A percentile compares a stretch with the other conserved stretches of the same genome.
phyloP scores from a whole-genome alignment of 2,113 vertebrate genomes.

The Saguinus midas region DNA sequence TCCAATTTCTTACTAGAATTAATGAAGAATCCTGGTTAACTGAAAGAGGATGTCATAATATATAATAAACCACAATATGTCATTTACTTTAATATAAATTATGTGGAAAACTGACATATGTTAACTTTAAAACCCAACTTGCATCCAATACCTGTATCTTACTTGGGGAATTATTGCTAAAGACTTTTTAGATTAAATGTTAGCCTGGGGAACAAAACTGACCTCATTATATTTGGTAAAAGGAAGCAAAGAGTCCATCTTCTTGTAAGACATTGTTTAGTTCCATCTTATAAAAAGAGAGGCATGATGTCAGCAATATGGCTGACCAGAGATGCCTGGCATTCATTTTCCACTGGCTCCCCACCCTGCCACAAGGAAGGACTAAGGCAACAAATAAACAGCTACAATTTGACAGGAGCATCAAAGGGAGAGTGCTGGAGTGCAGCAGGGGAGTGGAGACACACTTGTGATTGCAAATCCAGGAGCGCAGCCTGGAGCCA shows the following conservation, averaged over 20 bases:
- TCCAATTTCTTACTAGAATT: background rate
- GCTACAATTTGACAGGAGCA: background rate
- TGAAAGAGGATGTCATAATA: background rate
- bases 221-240: slow-evolving; percentile 43
- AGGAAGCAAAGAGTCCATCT: background rate
- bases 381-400: background rate
- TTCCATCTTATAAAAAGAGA: background rate
- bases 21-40: background rate
- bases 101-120: background rate
- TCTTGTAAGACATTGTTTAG: background rate
- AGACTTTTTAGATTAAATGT: slow-evolving; percentile 22
- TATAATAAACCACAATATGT: background rate
- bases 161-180: slow-evolving; percentile 7
- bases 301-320: background rate
- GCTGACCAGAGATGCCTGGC: background rate
- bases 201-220: background rate
- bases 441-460: background rate
- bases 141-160: background rate
- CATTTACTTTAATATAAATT: background rate
- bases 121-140: slow-evolving; percentile 29
- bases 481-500: background rate
- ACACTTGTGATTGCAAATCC: background rate
- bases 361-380: background rate
- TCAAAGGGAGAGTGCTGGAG: background rate
- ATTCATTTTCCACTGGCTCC: background rate